A percentile compares a stretch with the other conserved stretches of the same genome.
Conservation (phyloP, 2,113 vertebrate genomes). For the Muntiacus reevesi region DNA sequence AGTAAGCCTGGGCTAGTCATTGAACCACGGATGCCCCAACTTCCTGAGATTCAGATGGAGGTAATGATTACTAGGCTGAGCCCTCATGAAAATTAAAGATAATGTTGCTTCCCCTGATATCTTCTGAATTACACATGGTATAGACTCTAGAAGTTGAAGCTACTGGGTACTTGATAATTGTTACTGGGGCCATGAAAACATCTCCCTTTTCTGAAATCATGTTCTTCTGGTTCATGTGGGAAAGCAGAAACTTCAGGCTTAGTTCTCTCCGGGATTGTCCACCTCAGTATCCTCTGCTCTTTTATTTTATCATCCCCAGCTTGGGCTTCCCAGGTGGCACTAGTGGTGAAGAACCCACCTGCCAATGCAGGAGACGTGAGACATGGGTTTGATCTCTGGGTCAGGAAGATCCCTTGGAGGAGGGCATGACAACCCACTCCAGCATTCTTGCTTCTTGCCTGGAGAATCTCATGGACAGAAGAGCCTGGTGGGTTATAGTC, state of each 20-base stretch:
- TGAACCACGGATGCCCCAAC: too few relatives aligned
- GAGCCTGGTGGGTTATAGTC: too few relatives aligned
- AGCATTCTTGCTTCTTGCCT: too few relatives aligned
- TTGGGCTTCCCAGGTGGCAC: too few relatives aligned
- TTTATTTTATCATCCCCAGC: not conserved
- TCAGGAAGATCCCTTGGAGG: too few relatives aligned
- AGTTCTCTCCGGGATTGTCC: not conserved
- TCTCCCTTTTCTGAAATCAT: fast-evolving
- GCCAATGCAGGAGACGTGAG: too few relatives aligned
- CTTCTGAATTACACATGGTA: fast-evolving
- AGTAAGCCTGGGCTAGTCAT: not conserved
- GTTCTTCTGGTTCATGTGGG: not conserved
- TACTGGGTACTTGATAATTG: not conserved
- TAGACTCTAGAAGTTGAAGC: not conserved
- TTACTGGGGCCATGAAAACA: not conserved
- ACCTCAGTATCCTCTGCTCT: too few relatives aligned
- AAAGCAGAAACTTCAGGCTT: fast-evolving
- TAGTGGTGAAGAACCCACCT: too few relatives aligned
- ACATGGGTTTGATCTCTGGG: too few relatives aligned
- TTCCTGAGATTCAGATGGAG: not conserved
- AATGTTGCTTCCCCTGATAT: not conserved
- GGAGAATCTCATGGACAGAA: too few relatives aligned
- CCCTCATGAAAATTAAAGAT: not conserved
- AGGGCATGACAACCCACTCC: too few relatives aligned
- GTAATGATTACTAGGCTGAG: not conserved